Conservation (phyloP, 2,113 vertebrate species). For the Artemisiospiza belli region DNA sequence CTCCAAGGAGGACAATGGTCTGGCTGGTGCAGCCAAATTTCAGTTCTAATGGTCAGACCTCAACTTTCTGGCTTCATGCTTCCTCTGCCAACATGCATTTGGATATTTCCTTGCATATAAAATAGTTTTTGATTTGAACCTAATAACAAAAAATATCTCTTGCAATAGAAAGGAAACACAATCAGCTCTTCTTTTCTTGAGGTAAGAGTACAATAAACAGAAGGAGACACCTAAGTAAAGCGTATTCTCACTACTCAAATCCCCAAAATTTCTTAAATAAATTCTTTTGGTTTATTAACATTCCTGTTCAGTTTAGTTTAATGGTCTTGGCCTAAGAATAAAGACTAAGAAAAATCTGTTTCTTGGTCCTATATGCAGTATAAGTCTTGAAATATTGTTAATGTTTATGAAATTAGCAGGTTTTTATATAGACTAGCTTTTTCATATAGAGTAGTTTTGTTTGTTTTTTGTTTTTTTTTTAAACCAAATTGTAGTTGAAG, state of each 20-base stretch:
- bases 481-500: background rate
- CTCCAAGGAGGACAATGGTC: rapidly evolving
- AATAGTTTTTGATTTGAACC: background rate
- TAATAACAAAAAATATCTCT: background rate
- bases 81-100: background rate
- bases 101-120: background rate
- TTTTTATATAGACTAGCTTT: background rate
- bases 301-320: background rate
- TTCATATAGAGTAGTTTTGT: background rate
- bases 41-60: background rate
- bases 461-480: background rate
- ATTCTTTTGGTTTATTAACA: background rate
- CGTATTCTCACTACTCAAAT: background rate
- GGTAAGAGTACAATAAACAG: background rate
- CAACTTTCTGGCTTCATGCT: background rate
- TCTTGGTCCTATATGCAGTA: background rate
- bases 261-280: background rate
- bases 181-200: background rate
- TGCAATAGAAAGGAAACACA: background rate
- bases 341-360: background rate
- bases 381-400: background rate
- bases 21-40: background rate
- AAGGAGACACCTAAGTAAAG: background rate
- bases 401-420: background rate
- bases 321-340: background rate